A percentile compares a stretch with the other conserved stretches of the same genome.
These are phyloP conservation scores for Tachysurus fulvidraco DNA, from an alignment of 2,113 vertebrate species.

Conservation along the genomic window DNA sequence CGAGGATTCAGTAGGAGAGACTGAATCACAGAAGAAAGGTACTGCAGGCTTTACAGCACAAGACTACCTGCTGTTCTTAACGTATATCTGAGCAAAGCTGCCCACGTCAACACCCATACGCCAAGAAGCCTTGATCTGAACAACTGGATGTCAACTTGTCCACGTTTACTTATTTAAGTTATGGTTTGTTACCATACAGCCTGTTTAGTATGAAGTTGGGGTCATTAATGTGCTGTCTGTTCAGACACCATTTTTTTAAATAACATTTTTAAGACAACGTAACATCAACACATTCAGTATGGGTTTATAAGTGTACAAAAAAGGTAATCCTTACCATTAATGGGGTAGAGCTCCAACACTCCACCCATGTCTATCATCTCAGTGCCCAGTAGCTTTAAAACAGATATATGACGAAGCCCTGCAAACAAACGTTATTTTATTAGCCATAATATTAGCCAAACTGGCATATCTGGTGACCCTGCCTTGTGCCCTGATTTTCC, in stretches of 20 bases:
- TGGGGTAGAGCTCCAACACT: conserved; percentile 92
- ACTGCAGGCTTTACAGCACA: background rate
- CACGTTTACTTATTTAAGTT: conserved; percentile 20
- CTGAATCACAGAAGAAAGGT: conserved; percentile 17
- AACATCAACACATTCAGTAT: background rate
- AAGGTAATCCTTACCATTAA: conserved; percentile 83
- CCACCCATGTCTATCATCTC: conserved; percentile 82
- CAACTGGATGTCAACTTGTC: conserved; percentile 15
- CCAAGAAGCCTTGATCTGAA: conserved; percentile 1
- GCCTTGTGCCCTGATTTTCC: no score
- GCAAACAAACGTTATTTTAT: background rate
- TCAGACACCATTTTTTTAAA: background rate
- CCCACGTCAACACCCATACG: conserved; percentile 28
- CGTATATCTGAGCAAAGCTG: conserved; percentile 27
- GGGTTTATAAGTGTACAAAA: background rate
- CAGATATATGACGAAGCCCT: conserved; percentile 93
- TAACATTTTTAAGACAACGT: background rate
- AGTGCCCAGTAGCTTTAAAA: conserved; percentile 88
- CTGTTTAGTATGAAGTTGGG: background rate
- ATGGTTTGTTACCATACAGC: background rate
- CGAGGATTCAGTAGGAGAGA: conserved; percentile 23
- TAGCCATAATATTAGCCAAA: background rate
- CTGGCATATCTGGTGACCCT: no score
- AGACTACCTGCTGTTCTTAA: conserved; percentile 29
- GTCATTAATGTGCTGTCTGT: background rate